These are phyloP conservation scores for Oreotrochilus melanogaster DNA, from an alignment of 2,113 vertebrate species.

Conservation along the genomic window DNA sequence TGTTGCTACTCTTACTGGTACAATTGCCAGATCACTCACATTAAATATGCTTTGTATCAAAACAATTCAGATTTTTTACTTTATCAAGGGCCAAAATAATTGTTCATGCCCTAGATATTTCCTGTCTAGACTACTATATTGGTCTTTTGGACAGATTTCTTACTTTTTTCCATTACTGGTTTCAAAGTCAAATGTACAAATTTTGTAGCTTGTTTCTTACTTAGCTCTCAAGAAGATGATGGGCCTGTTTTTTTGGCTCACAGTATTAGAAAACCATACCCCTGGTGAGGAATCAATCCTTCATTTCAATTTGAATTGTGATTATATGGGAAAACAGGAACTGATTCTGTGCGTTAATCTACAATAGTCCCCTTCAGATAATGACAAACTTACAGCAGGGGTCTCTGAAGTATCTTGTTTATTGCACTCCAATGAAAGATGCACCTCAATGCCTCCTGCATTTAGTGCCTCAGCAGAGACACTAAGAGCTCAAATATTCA, in stretches of 20 bases:
- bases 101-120: constrained; percentile 74
- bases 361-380: neutral
- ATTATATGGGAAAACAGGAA: neutral
- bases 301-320: neutral
- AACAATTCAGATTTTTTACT: constrained; percentile 64
- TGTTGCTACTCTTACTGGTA: constrained; percentile 1
- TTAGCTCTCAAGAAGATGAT: neutral
- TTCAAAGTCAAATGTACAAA: constrained; percentile 25
- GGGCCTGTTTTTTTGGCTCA: neutral
- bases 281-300: neutral
- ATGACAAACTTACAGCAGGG: neutral
- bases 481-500: neutral
- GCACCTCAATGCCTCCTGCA: neutral
- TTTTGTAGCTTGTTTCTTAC: neutral
- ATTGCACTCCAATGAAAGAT: neutral
- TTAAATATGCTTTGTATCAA: constrained; percentile 16
- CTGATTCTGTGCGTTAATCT: neutral
- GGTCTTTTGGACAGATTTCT: constrained; percentile 48
- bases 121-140: constrained; percentile 77
- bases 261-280: neutral
- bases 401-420: neutral
- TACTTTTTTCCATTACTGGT: constrained; percentile 56
- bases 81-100: constrained; percentile 56
- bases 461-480: neutral
- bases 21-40: constrained; percentile 23